A percentile compares a stretch with the other conserved stretches of the same genome.
phyloP scores from a whole-genome alignment of 2,797 vertebrate genomes.

The Hozukius guyotensis region DNA sequence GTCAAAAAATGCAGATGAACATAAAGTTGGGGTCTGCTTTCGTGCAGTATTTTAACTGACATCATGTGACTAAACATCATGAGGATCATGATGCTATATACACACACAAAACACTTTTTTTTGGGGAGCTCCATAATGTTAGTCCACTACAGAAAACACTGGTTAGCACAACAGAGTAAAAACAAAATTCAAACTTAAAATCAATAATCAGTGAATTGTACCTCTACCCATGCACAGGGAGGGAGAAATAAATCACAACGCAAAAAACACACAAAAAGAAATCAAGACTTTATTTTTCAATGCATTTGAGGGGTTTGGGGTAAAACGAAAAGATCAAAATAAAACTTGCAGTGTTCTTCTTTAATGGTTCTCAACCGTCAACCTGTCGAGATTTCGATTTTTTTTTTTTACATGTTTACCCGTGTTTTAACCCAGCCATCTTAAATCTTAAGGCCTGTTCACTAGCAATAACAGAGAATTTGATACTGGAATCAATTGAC shows the following conservation, averaged over 20 bases:
- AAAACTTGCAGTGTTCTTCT: conserved; percentile 3
- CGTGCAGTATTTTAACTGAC: not conserved
- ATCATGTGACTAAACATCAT: not conserved
- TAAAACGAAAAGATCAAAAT: not conserved
- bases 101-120: not conserved
- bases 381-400: too few species aligned
- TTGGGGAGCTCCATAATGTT: not conserved
- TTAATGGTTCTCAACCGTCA: conserved; percentile 57
- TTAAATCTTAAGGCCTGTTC: not conserved
- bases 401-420: not conserved
- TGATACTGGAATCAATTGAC: not conserved
- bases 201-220: conserved; percentile 8
- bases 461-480: too few species aligned
- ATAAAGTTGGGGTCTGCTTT: not conserved
- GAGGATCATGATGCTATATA: not conserved
- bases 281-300: conserved; percentile 53
- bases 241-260: conserved; percentile 44
- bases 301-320: conserved; percentile 11
- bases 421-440: not conserved
- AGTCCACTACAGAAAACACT: conserved; percentile 12
- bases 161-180: conserved; percentile 2
- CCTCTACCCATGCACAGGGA: conserved; percentile 50
- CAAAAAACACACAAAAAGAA: conserved; percentile 43
- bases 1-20: not conserved
- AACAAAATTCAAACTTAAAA: not conserved